Evolutionary conservation across 2,888 invertebrate genomes (phyloP), one percentile per base, ranked within the genome.

Genomic region (Tanypteryx hageni): DNA sequence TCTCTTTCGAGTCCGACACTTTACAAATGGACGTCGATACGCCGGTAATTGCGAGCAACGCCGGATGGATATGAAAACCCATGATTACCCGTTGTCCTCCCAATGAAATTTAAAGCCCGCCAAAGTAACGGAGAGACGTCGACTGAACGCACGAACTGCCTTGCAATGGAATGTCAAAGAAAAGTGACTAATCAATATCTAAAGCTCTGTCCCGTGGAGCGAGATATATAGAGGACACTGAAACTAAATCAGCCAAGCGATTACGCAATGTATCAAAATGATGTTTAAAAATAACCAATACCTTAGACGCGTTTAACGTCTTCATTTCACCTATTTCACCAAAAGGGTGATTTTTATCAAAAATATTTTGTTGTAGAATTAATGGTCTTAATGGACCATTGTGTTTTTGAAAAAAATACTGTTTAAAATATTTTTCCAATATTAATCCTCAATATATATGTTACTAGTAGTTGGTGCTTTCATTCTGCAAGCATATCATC

Each of bases 11-110:
- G 22, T 5, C 44, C 44, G 44, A 44, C 44, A 44, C 11, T 22
- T 76, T 27, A 76, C 76, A 76, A 76, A 76, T 76, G 76, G 76
- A 27, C n/a, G n/a, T 68, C 22, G 68, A 68, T 22, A n/a, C 76
- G 22, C 44, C 44, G 44, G 44, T 44, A 44, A 44, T 44, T 44
- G 44, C 44, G 44, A 44, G 44, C 44, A 44, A 44, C 44, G 44
- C 22, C 10, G 76, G 76, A 76, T 76, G 76, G 76, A 76, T 76
- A 76, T 76, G 76, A 76, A 76, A 76, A 76, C 22, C 76, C 76
- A 13, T 76, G 76, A 76, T 76, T 27, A 76, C 27, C 27, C 76
- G 27, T 22, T 44, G 76, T 76, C 11, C 27, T 76, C 27, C 76
- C 9, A 76, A 27, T 27, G 22, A 76, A 76, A 27, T 22, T 22